Conservation (phyloP, 1,140 invertebrate species). For the Procambarus clarkii region DNA sequence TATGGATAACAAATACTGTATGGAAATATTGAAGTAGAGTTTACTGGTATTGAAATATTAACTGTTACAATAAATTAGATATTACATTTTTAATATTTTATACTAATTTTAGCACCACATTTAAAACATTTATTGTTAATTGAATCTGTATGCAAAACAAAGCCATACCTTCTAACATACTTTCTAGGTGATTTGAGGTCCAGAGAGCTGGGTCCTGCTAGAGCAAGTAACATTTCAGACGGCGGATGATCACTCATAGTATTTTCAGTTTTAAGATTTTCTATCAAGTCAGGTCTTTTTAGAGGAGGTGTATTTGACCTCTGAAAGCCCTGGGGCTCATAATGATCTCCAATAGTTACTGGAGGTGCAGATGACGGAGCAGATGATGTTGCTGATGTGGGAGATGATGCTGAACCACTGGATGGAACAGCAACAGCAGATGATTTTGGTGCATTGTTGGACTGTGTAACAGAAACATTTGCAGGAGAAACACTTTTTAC, state of each 20-base stretch:
- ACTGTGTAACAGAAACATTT: slow-evolving; percentile 45
- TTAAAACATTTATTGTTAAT: background rate
- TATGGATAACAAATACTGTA: no score
- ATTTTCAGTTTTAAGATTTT: slow-evolving; percentile 40
- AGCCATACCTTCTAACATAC: slow-evolving; percentile 50
- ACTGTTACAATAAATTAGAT: no score
- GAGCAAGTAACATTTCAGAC: slow-evolving; percentile 66
- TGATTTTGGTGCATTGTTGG: slow-evolving; percentile 40
- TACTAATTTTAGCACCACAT: no score
- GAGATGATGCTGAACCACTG: slow-evolving; percentile 41
- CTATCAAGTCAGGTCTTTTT: slow-evolving; percentile 35
- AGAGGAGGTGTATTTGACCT: slow-evolving; percentile 49
- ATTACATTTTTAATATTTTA: no score
- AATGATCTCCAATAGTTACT: slow-evolving; percentile 59
- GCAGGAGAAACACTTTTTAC: slow-evolving; percentile 41
- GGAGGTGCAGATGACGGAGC: slow-evolving; percentile 31
- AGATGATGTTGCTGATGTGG: slow-evolving; percentile 32
- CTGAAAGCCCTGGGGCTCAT: slow-evolving; percentile 71
- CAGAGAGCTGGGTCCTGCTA: slow-evolving; percentile 67
- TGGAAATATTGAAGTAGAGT: no score
- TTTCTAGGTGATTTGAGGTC: slow-evolving; percentile 71
- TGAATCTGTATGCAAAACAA: background rate
- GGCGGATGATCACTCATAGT: slow-evolving; percentile 33
- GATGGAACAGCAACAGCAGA: slow-evolving; percentile 33
- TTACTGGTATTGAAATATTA: no score